These are phyloP conservation scores for Tubiluchus corallicola DNA, from an alignment of 2,888 invertebrate genomes.

Conservation along the genomic window DNA sequence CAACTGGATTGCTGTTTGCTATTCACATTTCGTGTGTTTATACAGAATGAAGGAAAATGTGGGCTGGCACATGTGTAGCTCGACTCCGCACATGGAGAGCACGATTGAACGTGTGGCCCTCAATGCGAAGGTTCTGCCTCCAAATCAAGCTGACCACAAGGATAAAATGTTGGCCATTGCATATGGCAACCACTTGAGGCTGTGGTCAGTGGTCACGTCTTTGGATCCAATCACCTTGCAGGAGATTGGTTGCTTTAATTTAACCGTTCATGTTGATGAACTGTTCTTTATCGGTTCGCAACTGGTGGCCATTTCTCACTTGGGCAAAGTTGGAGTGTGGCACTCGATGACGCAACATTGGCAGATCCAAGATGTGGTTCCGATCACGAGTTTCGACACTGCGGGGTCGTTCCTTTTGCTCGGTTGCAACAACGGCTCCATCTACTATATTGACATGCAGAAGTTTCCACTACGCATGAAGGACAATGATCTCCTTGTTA, in stretches of 20 bases:
- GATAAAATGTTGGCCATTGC: conserved; percentile 67
- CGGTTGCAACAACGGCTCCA: conserved; percentile 87
- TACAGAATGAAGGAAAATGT: conserved; percentile 87
- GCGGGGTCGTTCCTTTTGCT: conserved; percentile 85
- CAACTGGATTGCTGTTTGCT: conserved; percentile 92
- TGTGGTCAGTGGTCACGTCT: conserved; percentile 48
- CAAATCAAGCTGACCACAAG: conserved; percentile 26
- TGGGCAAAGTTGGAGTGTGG: conserved; percentile 96
- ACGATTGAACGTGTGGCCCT: conserved; percentile 79
- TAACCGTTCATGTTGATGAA: conserved; percentile 80
- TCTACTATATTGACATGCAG: conserved; percentile 98
- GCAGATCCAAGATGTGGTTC: conserved; percentile 90
- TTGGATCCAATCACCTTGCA: conserved; percentile 25
- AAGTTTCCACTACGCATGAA: conserved; percentile 97
- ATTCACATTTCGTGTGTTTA: conserved; percentile 84
- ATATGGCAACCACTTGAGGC: conserved; percentile 49
- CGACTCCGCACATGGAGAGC: conserved; percentile 72
- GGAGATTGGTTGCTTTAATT: conserved; percentile 62
- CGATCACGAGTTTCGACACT: conserved; percentile 86
- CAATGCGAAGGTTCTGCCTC: conserved; percentile 36
- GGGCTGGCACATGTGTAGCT: conserved; percentile 89
- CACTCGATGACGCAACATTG: conserved; percentile 97
- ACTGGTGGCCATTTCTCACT: conserved; percentile 77
- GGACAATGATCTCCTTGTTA: conserved; percentile 91
- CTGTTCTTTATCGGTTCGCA: conserved; percentile 94